Evolutionary conservation across 2,113 vertebrate species (phyloP), one percentile per base, ranked within the genome.

Genomic region (Psophia crepitans): DNA sequence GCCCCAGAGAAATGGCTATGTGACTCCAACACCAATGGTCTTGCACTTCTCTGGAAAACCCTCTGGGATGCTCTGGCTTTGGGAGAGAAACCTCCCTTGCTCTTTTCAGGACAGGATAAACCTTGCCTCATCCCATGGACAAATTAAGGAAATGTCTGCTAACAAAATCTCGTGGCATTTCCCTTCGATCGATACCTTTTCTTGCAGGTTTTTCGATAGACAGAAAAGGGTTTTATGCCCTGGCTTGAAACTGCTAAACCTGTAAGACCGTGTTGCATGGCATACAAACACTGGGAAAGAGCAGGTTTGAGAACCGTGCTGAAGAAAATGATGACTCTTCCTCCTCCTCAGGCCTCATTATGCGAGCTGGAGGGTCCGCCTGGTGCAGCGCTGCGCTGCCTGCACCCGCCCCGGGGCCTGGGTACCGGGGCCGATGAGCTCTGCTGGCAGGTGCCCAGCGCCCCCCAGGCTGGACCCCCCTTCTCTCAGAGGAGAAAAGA

Each of bases 251-350:
- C 18, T 58, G 22, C 22, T 87, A 33, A 69, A 75, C 48, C 23
- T 58, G 33, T 57, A 64, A 69, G 41, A 54, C 35, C 24, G 21
- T 0, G 0, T 65, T 68, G 57, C 0, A 1, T 22, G 24, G 51
- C 26, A 12, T 2, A 32, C 3, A 37, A 56, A 58, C 5, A 4
- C 26, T 44, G 48, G 74, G 60, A 57, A 74, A 57, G 4, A 60
- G 14, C 30, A 54, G 0, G 6, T 80, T 19, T 87, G 57, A 70
- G 95, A 91, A 76, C 17, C 0, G 4, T 6, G 30, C 28, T 79
- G 39, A 74, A 80, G 69, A 83, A 96, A 97, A 93, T 83, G 54
- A 35, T 32, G 28, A 27, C 7, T 66, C 12, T 64, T 44, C 44
- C 20, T 64, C 24, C 46, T 53, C 33, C 53, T 79, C 6, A 32